Percentiles rank a stretch among this genome's conserved stretches.
Conservation (phyloP, 2,888 invertebrate genomes). For the Aphidius colemani region DNA sequence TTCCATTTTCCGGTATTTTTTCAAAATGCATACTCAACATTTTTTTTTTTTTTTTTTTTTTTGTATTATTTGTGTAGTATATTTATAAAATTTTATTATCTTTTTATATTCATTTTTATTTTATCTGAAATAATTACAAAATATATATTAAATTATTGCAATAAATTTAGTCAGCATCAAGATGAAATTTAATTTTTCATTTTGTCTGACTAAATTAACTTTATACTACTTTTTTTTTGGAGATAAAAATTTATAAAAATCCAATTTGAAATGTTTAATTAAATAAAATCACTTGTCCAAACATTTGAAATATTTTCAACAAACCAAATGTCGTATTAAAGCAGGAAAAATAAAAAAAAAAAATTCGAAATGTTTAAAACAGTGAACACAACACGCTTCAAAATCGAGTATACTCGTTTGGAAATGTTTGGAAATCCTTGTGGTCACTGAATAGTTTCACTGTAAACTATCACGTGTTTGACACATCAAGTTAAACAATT, state of each 20-base stretch:
- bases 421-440: conserved; percentile 1
- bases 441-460: neutral
- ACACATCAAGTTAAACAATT: conserved; percentile 8
- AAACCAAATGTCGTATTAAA: neutral
- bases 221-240: conserved; percentile 11
- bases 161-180: neutral
- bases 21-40: too few species aligned
- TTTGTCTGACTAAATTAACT: conserved; percentile 20
- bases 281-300: too few species aligned
- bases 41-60: neutral
- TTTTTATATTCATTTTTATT: neutral
- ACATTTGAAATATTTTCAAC: neutral
- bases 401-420: neutral
- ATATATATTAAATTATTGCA: neutral
- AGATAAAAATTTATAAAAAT: too few species aligned
- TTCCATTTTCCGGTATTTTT: neutral
- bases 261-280: too few species aligned
- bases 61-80: neutral
- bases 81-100: neutral
- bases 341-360: neutral
- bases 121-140: neutral
- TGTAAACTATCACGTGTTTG: conserved; percentile 17
- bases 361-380: neutral
- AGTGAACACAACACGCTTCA: neutral
- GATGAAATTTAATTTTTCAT: neutral